A percentile compares a stretch with the other conserved stretches of the same genome.
phyloP scores from a whole-genome alignment of 2,797 vertebrate species.

The Spondyliosoma cantharus region DNA sequence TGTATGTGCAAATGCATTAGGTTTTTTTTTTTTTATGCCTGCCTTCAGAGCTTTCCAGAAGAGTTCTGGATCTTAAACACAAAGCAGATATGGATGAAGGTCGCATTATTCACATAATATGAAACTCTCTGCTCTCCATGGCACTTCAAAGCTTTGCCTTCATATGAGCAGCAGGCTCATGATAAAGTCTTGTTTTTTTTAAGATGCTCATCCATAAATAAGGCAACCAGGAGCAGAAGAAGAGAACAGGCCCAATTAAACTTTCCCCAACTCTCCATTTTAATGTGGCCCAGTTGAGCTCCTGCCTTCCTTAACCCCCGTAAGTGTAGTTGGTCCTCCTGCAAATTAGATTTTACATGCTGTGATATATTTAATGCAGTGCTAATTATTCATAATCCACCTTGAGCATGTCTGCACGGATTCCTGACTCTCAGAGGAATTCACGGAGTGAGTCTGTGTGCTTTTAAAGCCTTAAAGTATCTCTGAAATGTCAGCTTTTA shows the following conservation, averaged over 20 bases:
- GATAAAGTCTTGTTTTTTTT: constrained; percentile 53
- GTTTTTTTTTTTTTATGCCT: not conserved
- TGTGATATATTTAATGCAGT: constrained; percentile 33
- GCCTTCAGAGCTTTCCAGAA: constrained; percentile 7
- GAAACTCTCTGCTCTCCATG: constrained; percentile 42
- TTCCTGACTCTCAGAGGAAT: not conserved
- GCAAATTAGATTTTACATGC: constrained; percentile 37
- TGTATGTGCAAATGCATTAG: constrained; percentile 33
- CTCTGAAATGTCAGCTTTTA: constrained; percentile 20
- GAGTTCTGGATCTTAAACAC: constrained; percentile 41
- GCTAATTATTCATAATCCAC: constrained; percentile 52
- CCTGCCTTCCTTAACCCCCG: not conserved
- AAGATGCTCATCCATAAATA: constrained; percentile 58
- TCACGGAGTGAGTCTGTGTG: not conserved
- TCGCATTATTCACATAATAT: constrained; percentile 70
- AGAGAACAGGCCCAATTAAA: constrained; percentile 59
- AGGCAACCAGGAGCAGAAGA: constrained; percentile 41
- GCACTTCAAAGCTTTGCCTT: constrained; percentile 71
- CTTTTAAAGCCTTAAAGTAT: constrained; percentile 8
- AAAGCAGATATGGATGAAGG: constrained; percentile 59
- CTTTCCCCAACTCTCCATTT: constrained; percentile 31
- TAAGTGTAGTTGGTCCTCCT: constrained; percentile 11
- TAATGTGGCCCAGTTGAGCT: constrained; percentile 49
- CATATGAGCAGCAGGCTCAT: constrained; percentile 53
- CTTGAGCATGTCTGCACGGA: constrained; percentile 25